Percentiles rank a stretch among this genome's conserved stretches.
phyloP scores from a whole-genome alignment of 1,140 invertebrate genomes.

The Microplitis demolitor region DNA sequence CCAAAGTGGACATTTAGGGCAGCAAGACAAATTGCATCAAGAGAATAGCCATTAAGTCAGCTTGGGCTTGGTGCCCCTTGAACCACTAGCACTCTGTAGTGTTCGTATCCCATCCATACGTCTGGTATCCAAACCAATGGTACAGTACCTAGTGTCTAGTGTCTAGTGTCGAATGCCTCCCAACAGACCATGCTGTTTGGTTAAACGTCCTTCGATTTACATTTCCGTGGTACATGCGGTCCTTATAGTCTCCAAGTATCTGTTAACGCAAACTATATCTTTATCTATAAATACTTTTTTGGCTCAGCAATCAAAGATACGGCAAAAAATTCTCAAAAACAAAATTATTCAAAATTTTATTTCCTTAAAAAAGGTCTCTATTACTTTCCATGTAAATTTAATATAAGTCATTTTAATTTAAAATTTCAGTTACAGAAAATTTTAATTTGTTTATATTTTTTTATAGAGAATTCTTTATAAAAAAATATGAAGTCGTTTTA shows the following conservation, averaged over 20 bases:
- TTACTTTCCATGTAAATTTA: no score
- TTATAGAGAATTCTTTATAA: no score
- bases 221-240: conserved; percentile 46
- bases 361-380: no score
- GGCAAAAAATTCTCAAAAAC: neutral
- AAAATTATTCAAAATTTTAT: no score
- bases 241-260: neutral
- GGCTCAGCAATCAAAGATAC: neutral
- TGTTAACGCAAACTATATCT: neutral
- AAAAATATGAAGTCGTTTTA: no score
- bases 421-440: no score
- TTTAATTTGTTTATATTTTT: no score
- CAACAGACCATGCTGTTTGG: conserved; percentile 47
- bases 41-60: conserved; percentile 11
- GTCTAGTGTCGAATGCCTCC: conserved; percentile 8
- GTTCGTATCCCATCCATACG: no score
- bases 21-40: neutral
- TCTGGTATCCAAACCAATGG: neutral
- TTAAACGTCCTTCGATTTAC: conserved; percentile 54
- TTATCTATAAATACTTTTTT: neutral
- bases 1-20: neutral
- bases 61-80: neutral
- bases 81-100: neutral
- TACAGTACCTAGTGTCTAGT: neutral
- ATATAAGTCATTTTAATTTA: no score